phyloP scores from a whole-genome alignment of 2,113 vertebrate genomes.

The Oreotrochilus melanogaster region DNA sequence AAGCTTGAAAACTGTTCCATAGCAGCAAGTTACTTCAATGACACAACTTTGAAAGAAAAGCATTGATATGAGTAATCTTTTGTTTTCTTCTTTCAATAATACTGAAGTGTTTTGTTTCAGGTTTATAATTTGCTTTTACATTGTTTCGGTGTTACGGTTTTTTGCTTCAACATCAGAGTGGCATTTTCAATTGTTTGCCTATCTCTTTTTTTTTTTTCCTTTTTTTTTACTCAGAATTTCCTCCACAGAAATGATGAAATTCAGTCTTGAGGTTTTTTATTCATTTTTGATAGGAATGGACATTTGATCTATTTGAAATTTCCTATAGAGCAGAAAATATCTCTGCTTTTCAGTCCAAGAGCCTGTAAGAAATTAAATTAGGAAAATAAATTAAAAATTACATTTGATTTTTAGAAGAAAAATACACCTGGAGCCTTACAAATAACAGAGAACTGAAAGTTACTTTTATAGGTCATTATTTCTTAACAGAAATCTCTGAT shows the following conservation, averaged over 20 bases:
- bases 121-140: background rate
- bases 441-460: background rate
- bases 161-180: background rate
- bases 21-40: background rate
- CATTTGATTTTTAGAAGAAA: background rate
- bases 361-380: background rate
- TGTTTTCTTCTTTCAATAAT: background rate
- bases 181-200: background rate
- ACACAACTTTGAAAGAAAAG: background rate
- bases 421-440: background rate
- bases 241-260: background rate
- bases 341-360: background rate
- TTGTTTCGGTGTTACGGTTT: background rate
- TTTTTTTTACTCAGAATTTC: background rate
- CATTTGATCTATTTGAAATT: background rate
- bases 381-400: background rate
- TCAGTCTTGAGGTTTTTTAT: background rate
- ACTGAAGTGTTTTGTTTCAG: background rate
- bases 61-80: background rate
- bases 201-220: background rate
- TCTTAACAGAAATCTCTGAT: background rate
- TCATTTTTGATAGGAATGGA: background rate
- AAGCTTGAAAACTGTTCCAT: background rate
- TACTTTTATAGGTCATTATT: background rate
- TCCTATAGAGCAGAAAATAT: background rate